Base-by-base conservation (phyloP, 2,888 invertebrate species). In the Polyploca ridens region DNA sequence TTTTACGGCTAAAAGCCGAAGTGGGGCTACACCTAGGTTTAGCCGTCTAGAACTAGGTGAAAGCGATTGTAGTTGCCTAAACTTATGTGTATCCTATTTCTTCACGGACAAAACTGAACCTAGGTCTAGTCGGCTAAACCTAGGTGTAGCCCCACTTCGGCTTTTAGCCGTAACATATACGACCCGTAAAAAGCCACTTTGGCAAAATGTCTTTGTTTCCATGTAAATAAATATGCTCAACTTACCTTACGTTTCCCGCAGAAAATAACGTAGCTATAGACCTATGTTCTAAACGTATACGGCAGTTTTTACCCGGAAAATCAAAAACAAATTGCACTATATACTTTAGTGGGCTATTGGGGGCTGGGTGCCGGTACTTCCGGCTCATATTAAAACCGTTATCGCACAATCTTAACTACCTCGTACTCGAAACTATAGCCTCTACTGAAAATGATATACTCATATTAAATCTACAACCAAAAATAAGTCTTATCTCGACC, bases 311-410 rank as follows among this genome's bases (percentile, higher is more conserved):
- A 70, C 76, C 72, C 74, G 72, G 69, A 81, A 81, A 85, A 81
- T 81, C 74, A 66, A 76, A 82, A 87, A 89, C 86, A 89, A 88
- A 90, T 89, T 85, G 85, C 84, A 82, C 83, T 83, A 87, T 90
- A 89, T 90, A 88, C 86, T 78, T 84, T 81, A 84, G 82, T 80
- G 74, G 80, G 77, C 81, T 76, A 78, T 83, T 76, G 82, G 81
- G 67, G 83, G 81, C 87, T 83, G 77, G 77, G 82, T 82, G 79
- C 73, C 73, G 76, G 81, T 80, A 82, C 87, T 93, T 93, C 93
- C 93, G 93, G 88, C 92, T 93, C 90, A 88, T 93, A 94, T 93
- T 93, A 93, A 93, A 91, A 88, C 86, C 75, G 85, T 90, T 93
- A 94, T 94, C 93, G 90, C 72, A 70, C 84, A 83, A 93, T 94